Percentiles rank a stretch among this genome's conserved stretches.
Conservation (phyloP, 2,113 vertebrate genomes). For the Caloenas nicobarica region DNA sequence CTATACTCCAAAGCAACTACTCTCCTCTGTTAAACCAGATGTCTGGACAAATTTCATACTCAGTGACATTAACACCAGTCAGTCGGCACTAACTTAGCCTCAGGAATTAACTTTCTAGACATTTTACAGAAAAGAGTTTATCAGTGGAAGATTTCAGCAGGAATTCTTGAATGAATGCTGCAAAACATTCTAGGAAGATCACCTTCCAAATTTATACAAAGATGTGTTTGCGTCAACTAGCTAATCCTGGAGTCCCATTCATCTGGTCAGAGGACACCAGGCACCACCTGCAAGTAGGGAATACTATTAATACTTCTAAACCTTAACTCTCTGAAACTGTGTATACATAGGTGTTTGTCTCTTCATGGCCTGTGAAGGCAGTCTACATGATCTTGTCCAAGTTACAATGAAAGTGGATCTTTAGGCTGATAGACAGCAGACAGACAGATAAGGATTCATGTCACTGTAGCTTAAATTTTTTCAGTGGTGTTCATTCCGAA, state of each 20-base stretch:
- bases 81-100: neutral
- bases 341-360: neutral
- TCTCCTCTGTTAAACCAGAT: neutral
- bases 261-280: neutral
- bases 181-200: neutral
- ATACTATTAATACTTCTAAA: neutral
- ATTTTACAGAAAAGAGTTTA: neutral
- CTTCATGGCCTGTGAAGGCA: neutral
- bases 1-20: neutral
- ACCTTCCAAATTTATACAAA: neutral
- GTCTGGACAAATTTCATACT: neutral
- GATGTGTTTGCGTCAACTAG: neutral
- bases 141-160: neutral
- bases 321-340: neutral
- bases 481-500: neutral
- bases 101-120: neutral
- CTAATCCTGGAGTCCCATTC: neutral
- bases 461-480: neutral
- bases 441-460: neutral
- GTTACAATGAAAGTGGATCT: neutral
- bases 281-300: neutral
- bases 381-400: neutral
- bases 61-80: neutral
- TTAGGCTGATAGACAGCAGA: neutral
- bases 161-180: neutral